Evolutionary conservation across 2,888 invertebrate genomes (phyloP), one percentile per base, ranked within the genome.

Genomic region (Perizoma affinitatum): DNA sequence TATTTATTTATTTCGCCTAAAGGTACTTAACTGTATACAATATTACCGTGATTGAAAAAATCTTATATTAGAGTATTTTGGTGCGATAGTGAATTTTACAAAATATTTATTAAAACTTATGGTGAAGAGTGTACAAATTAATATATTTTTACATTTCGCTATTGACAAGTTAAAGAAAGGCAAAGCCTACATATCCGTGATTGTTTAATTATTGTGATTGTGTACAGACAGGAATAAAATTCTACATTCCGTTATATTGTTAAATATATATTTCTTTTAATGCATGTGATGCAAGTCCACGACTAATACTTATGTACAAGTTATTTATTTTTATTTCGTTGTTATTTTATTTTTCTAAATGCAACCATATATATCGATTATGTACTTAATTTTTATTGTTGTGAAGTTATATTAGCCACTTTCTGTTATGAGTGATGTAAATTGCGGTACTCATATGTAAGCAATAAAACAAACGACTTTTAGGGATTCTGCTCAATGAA

Each of bases 141-240:
- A 90, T 90, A 90, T 91, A 90, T 91, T 91, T 91, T 90, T 91
- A 90, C 89, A 91, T 89, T 88, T 90, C 84, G 82, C 87, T 88
- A 88, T 89, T 87, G 86, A 88, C 82, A 86, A 83, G 83, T 86
- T 86, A 83, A 81, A 75, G 75, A 79, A 82, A 84, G 91, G 92
- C 91, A 84, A 80, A 90, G 91, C 91, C 91, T 90, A 72, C 75
- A 76, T 82, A 83, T 84, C 89, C 88, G 89, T 87, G 90, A 89
- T 89, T 85, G 75, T 87, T 88, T 86, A 78, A 83, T 86, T 84
- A 88, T 86, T 90, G 91, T 91, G 92, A 90, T 92, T 73, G 76
- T 85, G 79, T 83, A 87, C 83, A 87, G 86, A 86, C 88, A 83
- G 84, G 92, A 90, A 92, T 91, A 90, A 79, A 90, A 91, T 91